Conservation (phyloP, 2,113 vertebrate species). For the Acanthochromis polyacanthus region DNA sequence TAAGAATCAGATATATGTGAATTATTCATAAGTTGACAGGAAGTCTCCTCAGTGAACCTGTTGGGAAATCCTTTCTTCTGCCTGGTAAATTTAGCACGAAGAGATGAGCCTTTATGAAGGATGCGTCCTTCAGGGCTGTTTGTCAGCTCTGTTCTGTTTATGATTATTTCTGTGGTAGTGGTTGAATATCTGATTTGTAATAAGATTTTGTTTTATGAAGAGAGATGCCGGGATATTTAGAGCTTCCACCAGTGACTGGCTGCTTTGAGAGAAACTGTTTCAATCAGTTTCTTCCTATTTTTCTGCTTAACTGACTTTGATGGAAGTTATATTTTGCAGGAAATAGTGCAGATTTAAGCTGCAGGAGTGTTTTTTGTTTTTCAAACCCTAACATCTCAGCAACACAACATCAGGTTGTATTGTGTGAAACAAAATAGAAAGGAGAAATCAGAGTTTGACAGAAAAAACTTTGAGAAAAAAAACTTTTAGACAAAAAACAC, state of each 20-base stretch:
- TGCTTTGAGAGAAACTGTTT: background rate
- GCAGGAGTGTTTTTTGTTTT: background rate
- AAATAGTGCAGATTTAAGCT: background rate
- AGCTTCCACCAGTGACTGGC: constrained; percentile 6
- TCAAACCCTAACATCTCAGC: background rate
- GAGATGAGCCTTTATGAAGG: constrained; percentile 62
- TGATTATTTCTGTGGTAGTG: constrained; percentile 57
- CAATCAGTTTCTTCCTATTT: background rate
- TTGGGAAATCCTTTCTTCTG: constrained; percentile 65
- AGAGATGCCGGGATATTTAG: constrained; percentile 22
- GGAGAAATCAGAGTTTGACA: background rate
- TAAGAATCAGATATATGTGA: constrained; percentile 45
- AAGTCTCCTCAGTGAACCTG: constrained; percentile 49
- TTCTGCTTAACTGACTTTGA: background rate
- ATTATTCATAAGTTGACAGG: constrained; percentile 69
- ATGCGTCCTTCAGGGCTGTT: constrained; percentile 55
- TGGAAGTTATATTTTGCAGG: background rate
- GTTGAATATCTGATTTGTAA: constrained; percentile 45
- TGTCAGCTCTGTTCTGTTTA: constrained; percentile 66
- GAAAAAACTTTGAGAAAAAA: background rate
- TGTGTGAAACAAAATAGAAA: background rate
- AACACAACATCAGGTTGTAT: background rate
- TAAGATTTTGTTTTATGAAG: constrained; percentile 52
- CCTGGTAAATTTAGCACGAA: constrained; percentile 73
- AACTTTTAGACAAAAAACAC: background rate